Evolutionary conservation across 2,888 invertebrate species (phyloP).

Genomic region (Limenitis camilla): DNA sequence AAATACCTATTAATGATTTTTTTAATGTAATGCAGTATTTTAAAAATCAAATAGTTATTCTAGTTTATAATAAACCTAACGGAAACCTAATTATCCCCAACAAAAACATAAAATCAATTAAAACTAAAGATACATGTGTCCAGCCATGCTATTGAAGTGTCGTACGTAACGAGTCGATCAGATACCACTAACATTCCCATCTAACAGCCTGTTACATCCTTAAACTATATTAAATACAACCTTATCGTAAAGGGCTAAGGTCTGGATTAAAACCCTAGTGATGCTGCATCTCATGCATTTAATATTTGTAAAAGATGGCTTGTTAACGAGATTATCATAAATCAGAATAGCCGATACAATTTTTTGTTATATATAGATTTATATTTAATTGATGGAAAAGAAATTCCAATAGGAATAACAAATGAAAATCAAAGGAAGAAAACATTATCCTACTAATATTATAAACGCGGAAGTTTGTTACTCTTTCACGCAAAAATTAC

Average conservation of each 20-base stretch:
- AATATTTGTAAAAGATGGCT: conserved; percentile 11
- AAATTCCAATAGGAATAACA: no score
- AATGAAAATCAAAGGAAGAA: no score
- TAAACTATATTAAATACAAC: background rate
- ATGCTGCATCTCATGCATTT: conserved; percentile 11
- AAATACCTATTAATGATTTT: no score
- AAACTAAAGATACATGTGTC: conserved; percentile 15
- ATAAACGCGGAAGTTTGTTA: no score
- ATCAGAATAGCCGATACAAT: conserved; percentile 5
- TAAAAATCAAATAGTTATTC: no score
- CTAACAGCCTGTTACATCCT: conserved; percentile 26
- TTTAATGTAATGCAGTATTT: no score
- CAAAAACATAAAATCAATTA: conserved; percentile 16
- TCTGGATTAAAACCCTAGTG: conserved; percentile 2
- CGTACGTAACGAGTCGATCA: conserved; percentile 52
- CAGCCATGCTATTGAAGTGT: conserved; percentile 49
- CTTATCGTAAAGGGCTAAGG: conserved; percentile 3
- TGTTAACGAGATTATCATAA: conserved; percentile 15
- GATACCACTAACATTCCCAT: conserved; percentile 38
- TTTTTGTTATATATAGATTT: background rate
- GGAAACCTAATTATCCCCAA: background rate
- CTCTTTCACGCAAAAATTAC: no score
- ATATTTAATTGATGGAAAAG: background rate
- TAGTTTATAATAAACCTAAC: no score
- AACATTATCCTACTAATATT: no score